phyloP scores from a whole-genome alignment of 2,797 vertebrate species.

The Hippoglossus hippoglossus region DNA sequence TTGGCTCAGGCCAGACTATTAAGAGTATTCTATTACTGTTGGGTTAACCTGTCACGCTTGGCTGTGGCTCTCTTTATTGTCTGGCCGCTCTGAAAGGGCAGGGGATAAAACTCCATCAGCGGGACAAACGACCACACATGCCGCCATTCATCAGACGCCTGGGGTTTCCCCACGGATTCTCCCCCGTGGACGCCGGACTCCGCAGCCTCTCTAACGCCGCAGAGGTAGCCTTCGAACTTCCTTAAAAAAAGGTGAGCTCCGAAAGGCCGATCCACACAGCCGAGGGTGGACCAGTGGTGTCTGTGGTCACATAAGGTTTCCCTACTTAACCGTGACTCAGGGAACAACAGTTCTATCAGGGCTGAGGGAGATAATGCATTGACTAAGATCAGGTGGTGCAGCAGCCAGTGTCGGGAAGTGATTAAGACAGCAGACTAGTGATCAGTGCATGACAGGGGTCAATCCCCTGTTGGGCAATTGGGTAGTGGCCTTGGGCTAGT shows the following conservation, averaged over 20 bases:
- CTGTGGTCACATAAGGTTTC: slow-evolving; percentile 25
- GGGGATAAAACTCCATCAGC: slow-evolving; percentile 80
- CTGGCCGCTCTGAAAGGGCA: slow-evolving; percentile 77
- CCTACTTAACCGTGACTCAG: slow-evolving; percentile 46
- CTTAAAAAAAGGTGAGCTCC: slow-evolving; percentile 37
- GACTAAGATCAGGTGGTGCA: slow-evolving; percentile 56
- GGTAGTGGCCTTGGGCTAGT: slow-evolving; percentile 59
- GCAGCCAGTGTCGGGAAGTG: slow-evolving; percentile 55
- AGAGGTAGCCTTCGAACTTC: slow-evolving; percentile 8
- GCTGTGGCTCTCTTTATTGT: slow-evolving; percentile 77
- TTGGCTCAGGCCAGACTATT: slow-evolving; percentile 57
- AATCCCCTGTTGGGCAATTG: slow-evolving; percentile 70
- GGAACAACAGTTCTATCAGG: slow-evolving; percentile 33
- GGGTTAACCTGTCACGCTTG: slow-evolving; percentile 79
- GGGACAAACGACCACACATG: slow-evolving; percentile 70
- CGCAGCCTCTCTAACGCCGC: background rate
- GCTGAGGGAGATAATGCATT: slow-evolving; percentile 54
- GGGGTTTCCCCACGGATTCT: slow-evolving; percentile 23
- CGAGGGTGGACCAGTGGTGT: slow-evolving; percentile 2
- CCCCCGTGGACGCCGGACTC: background rate
- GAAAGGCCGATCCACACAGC: slow-evolving; percentile 12
- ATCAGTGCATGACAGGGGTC: slow-evolving; percentile 74
- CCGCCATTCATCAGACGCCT: slow-evolving; percentile 68
- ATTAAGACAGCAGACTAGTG: slow-evolving; percentile 72
- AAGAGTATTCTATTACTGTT: slow-evolving; percentile 76